Percentiles rank a stretch among this genome's conserved stretches.
Evolutionary conservation across 2,113 vertebrate species (phyloP).

Genomic region (Limanda limanda): DNA sequence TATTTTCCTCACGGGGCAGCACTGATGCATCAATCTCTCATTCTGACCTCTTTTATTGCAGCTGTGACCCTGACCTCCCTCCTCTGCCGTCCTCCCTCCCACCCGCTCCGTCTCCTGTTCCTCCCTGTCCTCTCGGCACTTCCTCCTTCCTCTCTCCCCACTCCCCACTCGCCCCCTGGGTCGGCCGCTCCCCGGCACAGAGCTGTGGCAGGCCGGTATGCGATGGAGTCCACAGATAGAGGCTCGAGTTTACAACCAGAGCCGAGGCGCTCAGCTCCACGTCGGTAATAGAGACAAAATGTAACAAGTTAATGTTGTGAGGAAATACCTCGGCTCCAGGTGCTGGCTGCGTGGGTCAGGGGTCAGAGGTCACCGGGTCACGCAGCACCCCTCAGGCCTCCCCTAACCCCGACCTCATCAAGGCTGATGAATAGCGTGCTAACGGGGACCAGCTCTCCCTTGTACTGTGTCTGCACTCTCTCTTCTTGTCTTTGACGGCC

Average conservation of each 20-base stretch:
- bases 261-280: neutral
- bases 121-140: slow-evolving; percentile 54
- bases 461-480: slow-evolving; percentile 69
- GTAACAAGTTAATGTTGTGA: slow-evolving; percentile 62
- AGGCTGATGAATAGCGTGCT: slow-evolving; percentile 77
- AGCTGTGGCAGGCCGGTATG: neutral
- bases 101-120: slow-evolving; percentile 47
- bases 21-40: slow-evolving; percentile 72
- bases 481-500: slow-evolving; percentile 62
- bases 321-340: slow-evolving; percentile 80
- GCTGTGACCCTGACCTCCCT: slow-evolving; percentile 72
- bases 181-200: slow-evolving; percentile 21
- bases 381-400: slow-evolving; percentile 69
- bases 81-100: slow-evolving; percentile 15
- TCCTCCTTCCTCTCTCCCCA: slow-evolving; percentile 57
- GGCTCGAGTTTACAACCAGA: slow-evolving; percentile 30
- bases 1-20: slow-evolving; percentile 49
- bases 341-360: slow-evolving; percentile 63
- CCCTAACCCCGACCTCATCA: slow-evolving; percentile 69
- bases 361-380: slow-evolving; percentile 73
- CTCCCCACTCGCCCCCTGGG: slow-evolving; percentile 36
- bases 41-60: slow-evolving; percentile 74
- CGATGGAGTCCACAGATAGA: neutral
- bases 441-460: slow-evolving; percentile 77
- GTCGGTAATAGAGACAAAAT: slow-evolving; percentile 60